Percentiles rank a stretch among this genome's conserved stretches.
Conservation (phyloP, 2,888 invertebrate genomes). For the Bugulina stolonifera region DNA sequence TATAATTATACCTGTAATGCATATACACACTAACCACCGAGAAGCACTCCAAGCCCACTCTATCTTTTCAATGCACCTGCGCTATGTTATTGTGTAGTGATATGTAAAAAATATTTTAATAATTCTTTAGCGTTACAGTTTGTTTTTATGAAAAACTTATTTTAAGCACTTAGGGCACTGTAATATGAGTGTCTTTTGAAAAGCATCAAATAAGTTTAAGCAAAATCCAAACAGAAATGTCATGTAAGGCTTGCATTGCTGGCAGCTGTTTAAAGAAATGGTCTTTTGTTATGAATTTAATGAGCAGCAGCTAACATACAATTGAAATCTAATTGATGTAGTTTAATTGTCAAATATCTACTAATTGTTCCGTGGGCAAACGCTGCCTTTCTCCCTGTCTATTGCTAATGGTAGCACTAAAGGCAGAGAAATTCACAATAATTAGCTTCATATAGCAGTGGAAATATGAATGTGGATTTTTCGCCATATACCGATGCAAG, state of each 20-base stretch:
- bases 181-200: not conserved
- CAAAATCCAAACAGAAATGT: not conserved
- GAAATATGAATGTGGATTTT: too few relatives aligned
- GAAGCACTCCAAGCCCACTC: too few relatives aligned
- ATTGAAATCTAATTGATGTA: not conserved
- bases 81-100: not conserved
- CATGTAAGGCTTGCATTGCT: not conserved
- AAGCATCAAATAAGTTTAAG: not conserved
- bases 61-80: conserved; percentile 7
- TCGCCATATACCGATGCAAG: too few relatives aligned
- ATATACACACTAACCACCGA: too few relatives aligned
- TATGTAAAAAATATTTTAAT: not conserved
- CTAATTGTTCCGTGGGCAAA: not conserved
- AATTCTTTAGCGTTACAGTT: not conserved
- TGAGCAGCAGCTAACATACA: not conserved
- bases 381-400: not conserved
- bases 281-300: conserved; percentile 7
- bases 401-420: too few relatives aligned
- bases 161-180: conserved; percentile 4
- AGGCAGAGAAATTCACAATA: too few relatives aligned
- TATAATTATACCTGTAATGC: too few relatives aligned
- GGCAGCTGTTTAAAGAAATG: conserved; percentile 19
- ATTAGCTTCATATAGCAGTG: too few relatives aligned
- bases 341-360: not conserved
- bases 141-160: conserved; percentile 21